phyloP scores from a whole-genome alignment of 2,888 invertebrate genomes.

The Folsomia candida region DNA sequence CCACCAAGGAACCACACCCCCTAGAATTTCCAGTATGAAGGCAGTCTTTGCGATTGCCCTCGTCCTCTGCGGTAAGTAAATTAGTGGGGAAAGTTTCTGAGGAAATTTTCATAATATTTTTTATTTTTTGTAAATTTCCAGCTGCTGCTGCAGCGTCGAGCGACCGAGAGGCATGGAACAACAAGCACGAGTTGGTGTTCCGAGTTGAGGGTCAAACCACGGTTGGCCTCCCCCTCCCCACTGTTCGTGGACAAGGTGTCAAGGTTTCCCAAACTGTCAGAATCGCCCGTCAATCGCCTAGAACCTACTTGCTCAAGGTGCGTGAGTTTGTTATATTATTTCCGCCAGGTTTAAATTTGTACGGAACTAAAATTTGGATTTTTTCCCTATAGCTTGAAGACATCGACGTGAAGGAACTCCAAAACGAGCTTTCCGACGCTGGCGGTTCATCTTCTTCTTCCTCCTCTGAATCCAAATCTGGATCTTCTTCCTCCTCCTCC shows the following conservation, averaged over 20 bases:
- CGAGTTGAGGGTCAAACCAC: neutral
- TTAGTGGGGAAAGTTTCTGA: neutral
- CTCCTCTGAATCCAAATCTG: neutral
- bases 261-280: neutral
- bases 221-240: slow-evolving; percentile 1
- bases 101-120: neutral
- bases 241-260: neutral
- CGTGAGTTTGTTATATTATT: neutral
- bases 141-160: neutral
- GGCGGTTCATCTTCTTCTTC: neutral
- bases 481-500: neutral
- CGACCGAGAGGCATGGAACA: neutral
- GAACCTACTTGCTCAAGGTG: slow-evolving; percentile 8
- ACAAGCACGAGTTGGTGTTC: neutral
- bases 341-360: too few species aligned
- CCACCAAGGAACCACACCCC: neutral
- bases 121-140: neutral
- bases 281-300: neutral
- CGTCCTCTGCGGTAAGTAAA: slow-evolving; percentile 8
- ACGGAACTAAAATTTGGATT: too few species aligned
- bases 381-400: neutral
- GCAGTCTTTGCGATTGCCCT: slow-evolving; percentile 13
- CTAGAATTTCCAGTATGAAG: slow-evolving; percentile 3
- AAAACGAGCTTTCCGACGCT: neutral
- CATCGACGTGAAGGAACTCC: neutral